Base-by-base conservation (phyloP, 2,113 vertebrate species). In the Galeopterus variegatus region DNA sequence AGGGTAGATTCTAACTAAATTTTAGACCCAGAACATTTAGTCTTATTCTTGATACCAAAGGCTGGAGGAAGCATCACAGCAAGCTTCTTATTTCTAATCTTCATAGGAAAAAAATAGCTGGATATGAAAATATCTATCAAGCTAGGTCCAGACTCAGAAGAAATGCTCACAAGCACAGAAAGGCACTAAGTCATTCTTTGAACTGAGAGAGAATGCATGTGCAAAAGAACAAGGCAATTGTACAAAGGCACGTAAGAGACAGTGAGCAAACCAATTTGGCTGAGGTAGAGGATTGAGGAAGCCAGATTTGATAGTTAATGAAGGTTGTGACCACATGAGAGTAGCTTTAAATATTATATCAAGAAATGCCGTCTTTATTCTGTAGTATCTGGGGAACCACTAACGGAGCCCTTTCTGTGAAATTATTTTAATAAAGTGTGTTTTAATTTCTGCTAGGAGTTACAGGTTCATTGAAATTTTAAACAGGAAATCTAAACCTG, bases 371-470 rank as follows among this genome's bases (percentile, higher is more conserved):
- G 36, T 70, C 26, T 94, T 94, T 82, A 52, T 58, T 7, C 21
- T 88, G 1, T 41, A 33, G 31, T 92, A 4, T 76, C 84, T 67
- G 12, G 54, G 72, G 23, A 93, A 89, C 23, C 23, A 65, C 18
- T 48, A 17, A 69, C 11, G 19, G 41, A 88, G 21, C 0, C 6
- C 75, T 67, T 87, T 62, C 81, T 87, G 12, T 84, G 36, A 91
- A 91, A 88, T 80, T 84, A 85, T 8, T 81, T 96, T 62, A 54
- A 69, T 95, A 91, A 81, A 80, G 26, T 90, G 15, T 73, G 12
- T 87, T 95, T 36, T 72, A 95, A 76, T 94, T 86, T 97, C 33
- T 92, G 15, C 13, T 88, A 83, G 23, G 19, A 76, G 12, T 62
- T 91, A 64, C 90, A 89, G 1, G 19, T 62, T 64, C 12, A 24